Evolutionary conservation across 1,140 invertebrate species (phyloP).

Genomic region (Uloborus diversus): DNA sequence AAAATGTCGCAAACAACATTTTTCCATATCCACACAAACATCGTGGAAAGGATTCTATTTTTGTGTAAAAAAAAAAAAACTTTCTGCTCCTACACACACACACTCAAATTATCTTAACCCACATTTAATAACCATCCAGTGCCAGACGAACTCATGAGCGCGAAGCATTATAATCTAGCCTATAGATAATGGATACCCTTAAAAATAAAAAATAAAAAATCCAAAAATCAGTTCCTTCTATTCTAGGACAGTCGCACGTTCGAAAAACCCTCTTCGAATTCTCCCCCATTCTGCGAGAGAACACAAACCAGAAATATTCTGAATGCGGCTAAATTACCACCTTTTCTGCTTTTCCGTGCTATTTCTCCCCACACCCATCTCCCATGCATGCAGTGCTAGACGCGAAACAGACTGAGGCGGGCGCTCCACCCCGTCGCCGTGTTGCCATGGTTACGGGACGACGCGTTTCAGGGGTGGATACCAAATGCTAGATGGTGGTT

Average conservation of each 20-base stretch:
- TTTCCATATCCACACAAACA: too few species aligned
- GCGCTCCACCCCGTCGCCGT: constrained; percentile 14
- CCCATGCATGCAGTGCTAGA: constrained; percentile 4
- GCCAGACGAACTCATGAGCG: too few species aligned
- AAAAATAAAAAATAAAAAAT: too few species aligned
- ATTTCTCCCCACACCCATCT: not conserved
- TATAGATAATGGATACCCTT: constrained; percentile 9
- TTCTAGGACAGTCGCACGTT: constrained; percentile 17
- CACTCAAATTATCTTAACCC: too few species aligned
- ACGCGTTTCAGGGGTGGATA: constrained; percentile 17
- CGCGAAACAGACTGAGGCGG: constrained; percentile 46
- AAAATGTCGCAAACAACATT: too few species aligned
- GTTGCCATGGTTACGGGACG: constrained; percentile 34
- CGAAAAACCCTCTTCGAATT: not conserved
- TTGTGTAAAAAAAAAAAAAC: too few species aligned
- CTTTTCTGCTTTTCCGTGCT: constrained; percentile 35
- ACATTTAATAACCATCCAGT: too few species aligned
- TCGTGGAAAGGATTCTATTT: too few species aligned
- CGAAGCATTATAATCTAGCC: constrained; percentile 11
- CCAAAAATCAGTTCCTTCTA: constrained; percentile 1
- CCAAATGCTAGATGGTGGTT: not conserved
- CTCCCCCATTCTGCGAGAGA: not conserved
- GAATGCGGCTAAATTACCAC: constrained; percentile 42
- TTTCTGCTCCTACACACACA: too few species aligned
- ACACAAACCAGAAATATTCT: constrained; percentile 13